phyloP scores from a whole-genome alignment of 92 coral and sea anemone genomes.

The Epizoanthus stellaris region DNA sequence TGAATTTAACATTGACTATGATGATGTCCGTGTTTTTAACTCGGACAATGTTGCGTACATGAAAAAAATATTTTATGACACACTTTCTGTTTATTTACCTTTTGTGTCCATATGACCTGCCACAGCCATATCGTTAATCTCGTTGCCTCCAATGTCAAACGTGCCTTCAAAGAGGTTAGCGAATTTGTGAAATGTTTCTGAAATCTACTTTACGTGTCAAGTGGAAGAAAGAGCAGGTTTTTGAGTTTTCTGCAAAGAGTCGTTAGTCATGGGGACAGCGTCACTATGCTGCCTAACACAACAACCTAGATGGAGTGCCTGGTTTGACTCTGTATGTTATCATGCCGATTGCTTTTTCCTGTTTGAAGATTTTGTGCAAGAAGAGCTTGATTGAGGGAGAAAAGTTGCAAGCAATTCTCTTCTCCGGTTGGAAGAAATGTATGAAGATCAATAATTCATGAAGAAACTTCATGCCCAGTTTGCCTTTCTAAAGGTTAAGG shows the following conservation, averaged over 20 bases:
- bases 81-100: conserved; percentile 55
- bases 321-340: conserved; percentile 44
- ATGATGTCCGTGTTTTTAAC: conserved; percentile 42
- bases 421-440: conserved; percentile 26
- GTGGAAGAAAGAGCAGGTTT: conserved; percentile 60
- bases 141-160: conserved; percentile 39
- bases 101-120: conserved; percentile 59
- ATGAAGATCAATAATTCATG: conserved; percentile 33
- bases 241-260: conserved; percentile 40
- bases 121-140: conserved; percentile 44
- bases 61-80: conserved; percentile 36
- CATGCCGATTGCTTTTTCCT: conserved; percentile 17
- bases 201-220: conserved; percentile 37
- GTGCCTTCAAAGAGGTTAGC: conserved; percentile 28
- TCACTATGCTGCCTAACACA: conserved; percentile 43
- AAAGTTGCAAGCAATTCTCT: conserved; percentile 33
- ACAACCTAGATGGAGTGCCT: conserved; percentile 45
- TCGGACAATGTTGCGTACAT: conserved; percentile 48
- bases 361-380: conserved; percentile 32
- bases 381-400: conserved; percentile 35
- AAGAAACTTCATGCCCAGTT: conserved; percentile 40
- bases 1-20: conserved; percentile 26
- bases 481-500: conserved; percentile 33
- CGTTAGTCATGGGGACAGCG: conserved; percentile 19
- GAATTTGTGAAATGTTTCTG: conserved; percentile 45